A percentile compares a stretch with the other conserved stretches of the same genome.
Conservation (phyloP, 2,797 vertebrate genomes). For the Melanotaenia trifasciata region DNA sequence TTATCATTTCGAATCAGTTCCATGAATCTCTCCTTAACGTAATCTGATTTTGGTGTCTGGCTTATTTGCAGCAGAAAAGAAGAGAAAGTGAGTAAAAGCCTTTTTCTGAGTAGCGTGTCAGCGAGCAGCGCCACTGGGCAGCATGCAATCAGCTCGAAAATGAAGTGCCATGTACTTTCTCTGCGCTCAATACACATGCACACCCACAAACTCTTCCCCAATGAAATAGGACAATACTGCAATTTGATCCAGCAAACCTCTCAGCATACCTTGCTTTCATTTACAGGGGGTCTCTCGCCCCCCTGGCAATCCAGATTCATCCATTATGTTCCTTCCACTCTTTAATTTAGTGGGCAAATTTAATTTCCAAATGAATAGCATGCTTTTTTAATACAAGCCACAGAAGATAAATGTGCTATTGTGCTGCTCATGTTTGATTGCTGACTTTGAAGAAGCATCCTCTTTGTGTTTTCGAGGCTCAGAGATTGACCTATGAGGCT, state of each 20-base stretch:
- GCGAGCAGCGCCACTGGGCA: conserved; percentile 57
- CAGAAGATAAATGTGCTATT: conserved; percentile 78
- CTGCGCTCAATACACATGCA: conserved; percentile 17
- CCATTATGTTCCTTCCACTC: conserved; percentile 75
- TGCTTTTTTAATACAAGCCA: conserved; percentile 68
- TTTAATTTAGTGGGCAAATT: conserved; percentile 82
- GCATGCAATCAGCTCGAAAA: conserved; percentile 66
- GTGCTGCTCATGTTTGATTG: conserved; percentile 72
- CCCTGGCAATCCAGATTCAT: conserved; percentile 66
- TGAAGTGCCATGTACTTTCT: conserved; percentile 58
- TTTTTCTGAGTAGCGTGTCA: conserved; percentile 61
- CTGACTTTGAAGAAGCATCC: conserved; percentile 69
- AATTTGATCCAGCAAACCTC: conserved; percentile 73
- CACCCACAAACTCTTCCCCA: conserved; percentile 52
- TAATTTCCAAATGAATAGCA: conserved; percentile 80
- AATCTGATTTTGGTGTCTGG: conserved; percentile 72
- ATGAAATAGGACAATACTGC: conserved; percentile 72
- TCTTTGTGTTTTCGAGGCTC: conserved; percentile 59
- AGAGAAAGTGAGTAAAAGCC: conserved; percentile 54
- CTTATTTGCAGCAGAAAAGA: conserved; percentile 61
- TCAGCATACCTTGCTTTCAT: conserved; percentile 70
- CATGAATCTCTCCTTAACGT: conserved; percentile 72
- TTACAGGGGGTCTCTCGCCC: conserved; percentile 52
- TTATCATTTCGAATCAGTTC: conserved; percentile 44
- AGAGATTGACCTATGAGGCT: conserved; percentile 53